Evolutionary conservation across 2,888 invertebrate species (phyloP), one percentile per base, ranked within the genome.

Genomic region (Stictocephala bisonia): DNA sequence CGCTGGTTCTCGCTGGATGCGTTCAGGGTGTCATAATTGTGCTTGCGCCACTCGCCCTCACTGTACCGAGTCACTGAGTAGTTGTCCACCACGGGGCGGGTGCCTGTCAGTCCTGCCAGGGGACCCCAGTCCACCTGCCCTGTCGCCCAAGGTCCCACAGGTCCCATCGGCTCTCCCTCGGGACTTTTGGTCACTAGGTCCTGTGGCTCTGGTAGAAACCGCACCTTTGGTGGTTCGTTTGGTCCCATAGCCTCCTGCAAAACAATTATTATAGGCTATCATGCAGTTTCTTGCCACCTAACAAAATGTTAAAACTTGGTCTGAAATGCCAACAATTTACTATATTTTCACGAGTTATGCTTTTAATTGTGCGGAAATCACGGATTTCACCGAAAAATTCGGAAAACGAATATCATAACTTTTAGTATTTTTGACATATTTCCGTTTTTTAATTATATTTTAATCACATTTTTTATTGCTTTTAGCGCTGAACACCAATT

Each of bases 91-190:
- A 88, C 86, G 0, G 93, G 93, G 76, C 93, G 86, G 0, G 92
- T 90, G 2, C 93, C 93, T 0, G 93, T 93, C 80, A 92, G 66
- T 0, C 86, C 88, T 0, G 87, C 88, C 71, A 90, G 84, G 0
- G 92, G 90, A 35, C 90, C 90, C 90, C 91, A 93, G 82, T 91
- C 91, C 0, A 91, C 88, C 77, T 89, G 88, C 1, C 93, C 93
- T 0, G 92, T 90, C 2, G 89, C 89, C 85, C 91, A 92, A 7
- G 92, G 91, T 77, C 81, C 90, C 24, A 79, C 64, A 0, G 79
- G 79, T 3, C 78, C 79, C 80, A 80, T 79, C 68, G 7, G 40
- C 41, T 20, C 50, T 51, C 6, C 51, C 24, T 20, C 48, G 20
- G 68, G 68, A 24, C 29, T 18, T 29, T 15, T 4, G n/a, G 15